These are phyloP conservation scores for Monarcha castaneiventris DNA, from an alignment of 2,113 vertebrate species.

Conservation along the genomic window DNA sequence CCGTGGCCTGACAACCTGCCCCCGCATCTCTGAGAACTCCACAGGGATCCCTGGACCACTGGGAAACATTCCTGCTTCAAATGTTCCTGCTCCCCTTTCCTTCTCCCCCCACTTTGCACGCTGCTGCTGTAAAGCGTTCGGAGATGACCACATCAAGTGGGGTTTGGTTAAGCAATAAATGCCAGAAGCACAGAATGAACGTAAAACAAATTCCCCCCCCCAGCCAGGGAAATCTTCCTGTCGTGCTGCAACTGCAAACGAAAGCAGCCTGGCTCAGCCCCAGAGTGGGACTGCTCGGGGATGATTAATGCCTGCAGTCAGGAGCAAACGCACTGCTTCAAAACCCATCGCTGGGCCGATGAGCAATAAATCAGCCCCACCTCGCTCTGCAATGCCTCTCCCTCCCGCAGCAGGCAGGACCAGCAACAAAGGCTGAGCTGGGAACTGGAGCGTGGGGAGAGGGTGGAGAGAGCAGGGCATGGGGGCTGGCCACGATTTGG, in stretches of 20 bases:
- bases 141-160: slow-evolving; percentile 48
- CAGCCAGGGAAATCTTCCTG: slow-evolving; percentile 23
- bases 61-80: not conserved
- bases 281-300: not conserved
- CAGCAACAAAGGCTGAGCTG: not conserved
- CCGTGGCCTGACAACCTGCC: not conserved
- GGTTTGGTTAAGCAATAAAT: slow-evolving; percentile 55
- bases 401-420: not conserved
- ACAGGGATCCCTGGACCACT: not conserved
- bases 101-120: not conserved
- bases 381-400: slow-evolving; percentile 40
- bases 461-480: not conserved
- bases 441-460: not conserved
- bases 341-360: not conserved
- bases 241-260: slow-evolving; percentile 41
- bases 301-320: slow-evolving; percentile 63
- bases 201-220: slow-evolving; percentile 11
- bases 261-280: slow-evolving; percentile 17
- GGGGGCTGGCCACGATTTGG: not conserved
- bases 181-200: slow-evolving; percentile 32
- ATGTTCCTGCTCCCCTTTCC: not conserved
- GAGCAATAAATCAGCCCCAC: slow-evolving; percentile 65
- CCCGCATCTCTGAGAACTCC: not conserved
- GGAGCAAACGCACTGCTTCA: slow-evolving; percentile 34
- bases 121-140: not conserved